A percentile compares a stretch with the other conserved stretches of the same genome.
Conservation (phyloP, 2,888 invertebrate genomes). For the Dendrolimus pini region DNA sequence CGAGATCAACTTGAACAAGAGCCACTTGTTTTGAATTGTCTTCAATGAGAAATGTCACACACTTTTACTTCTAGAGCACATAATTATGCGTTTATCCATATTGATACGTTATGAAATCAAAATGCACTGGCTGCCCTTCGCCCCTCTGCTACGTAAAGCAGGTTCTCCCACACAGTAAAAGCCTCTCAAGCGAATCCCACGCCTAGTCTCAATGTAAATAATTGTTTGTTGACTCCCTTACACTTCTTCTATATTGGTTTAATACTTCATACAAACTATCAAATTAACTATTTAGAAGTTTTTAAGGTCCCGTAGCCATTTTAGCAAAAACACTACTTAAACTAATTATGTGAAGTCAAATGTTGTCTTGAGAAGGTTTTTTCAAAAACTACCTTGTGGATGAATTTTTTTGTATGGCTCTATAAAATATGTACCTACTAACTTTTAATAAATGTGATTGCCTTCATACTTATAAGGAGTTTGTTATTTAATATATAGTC, state of each 20-base stretch:
- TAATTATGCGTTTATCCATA: constrained; percentile 12
- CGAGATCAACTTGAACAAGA: no score
- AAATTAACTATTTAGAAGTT: no score
- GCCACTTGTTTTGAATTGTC: no score
- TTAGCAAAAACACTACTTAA: not conserved
- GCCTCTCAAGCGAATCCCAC: not conserved
- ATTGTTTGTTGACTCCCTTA: not conserved
- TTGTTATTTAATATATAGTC: no score
- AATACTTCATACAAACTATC: not conserved
- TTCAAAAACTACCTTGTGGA: no score
- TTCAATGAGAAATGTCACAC: no score
- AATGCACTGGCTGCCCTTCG: not conserved
- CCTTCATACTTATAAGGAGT: no score
- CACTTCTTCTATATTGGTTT: not conserved
- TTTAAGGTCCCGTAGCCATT: not conserved
- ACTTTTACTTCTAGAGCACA: no score
- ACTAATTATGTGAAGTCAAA: not conserved
- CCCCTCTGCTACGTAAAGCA: not conserved
- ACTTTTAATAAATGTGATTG: no score
- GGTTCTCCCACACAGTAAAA: not conserved
- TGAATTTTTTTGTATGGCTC: no score
- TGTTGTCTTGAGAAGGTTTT: not conserved
- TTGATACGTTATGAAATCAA: constrained; percentile 4
- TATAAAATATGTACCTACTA: no score
- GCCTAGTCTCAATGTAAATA: not conserved